These are phyloP conservation scores for Simalia tracyae DNA, from an alignment of 2,797 vertebrate genomes.

Conservation along the genomic window DNA sequence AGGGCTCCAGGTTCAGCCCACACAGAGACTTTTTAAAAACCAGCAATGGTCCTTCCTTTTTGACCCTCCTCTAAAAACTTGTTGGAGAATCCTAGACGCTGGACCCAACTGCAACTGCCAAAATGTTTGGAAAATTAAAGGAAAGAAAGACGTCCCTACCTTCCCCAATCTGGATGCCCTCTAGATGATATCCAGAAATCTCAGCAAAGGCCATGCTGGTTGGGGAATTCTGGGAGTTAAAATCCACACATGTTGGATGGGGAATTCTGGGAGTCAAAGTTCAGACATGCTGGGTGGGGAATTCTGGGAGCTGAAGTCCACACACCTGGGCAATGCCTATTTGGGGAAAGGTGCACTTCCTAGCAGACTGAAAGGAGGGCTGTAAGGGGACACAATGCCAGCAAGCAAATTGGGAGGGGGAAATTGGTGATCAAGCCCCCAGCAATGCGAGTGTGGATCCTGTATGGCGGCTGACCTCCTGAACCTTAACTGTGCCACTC, in stretches of 20 bases:
- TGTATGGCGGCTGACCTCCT: background rate
- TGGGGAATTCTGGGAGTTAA: background rate
- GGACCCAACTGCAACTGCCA: background rate
- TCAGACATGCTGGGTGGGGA: background rate
- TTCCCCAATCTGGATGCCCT: background rate
- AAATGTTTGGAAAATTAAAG: background rate
- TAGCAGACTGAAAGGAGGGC: background rate
- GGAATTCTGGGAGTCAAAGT: background rate
- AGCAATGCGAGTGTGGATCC: background rate
- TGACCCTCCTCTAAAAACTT: background rate
- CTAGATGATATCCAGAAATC: background rate
- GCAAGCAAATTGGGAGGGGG: background rate
- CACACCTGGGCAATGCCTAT: background rate
- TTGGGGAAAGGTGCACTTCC: background rate
- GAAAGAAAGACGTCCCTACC: background rate
- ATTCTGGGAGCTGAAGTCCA: background rate
- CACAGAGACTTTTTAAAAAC: background rate
- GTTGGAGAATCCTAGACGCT: background rate
- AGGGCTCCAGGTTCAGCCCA: background rate
- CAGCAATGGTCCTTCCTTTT: background rate
- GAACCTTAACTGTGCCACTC: background rate
- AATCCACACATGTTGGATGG: background rate
- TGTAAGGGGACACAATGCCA: background rate
- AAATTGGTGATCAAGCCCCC: background rate
- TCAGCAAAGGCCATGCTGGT: background rate